Evolutionary conservation across 1,140 invertebrate genomes (phyloP), one percentile per base, ranked within the genome.

Genomic region (Rhopalosiphum padi): DNA sequence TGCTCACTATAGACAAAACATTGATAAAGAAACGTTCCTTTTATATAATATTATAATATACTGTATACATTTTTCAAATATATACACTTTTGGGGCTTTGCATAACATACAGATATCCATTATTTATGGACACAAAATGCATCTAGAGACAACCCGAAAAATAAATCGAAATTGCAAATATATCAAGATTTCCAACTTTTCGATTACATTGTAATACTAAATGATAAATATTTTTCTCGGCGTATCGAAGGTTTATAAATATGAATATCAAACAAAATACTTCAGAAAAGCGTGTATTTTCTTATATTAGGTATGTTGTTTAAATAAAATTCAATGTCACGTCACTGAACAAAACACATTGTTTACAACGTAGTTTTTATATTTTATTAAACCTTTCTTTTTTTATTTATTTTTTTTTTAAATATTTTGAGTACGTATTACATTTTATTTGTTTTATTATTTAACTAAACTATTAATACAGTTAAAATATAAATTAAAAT

Each of bases 161-260:
- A 77, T 77, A 77, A 77, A n/a, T 77, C n/a, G 60, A 77, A 77
- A 77, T 77, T 18, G 60, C 30, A 77, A 77, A 77, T 15, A 77
- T n/a, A 77, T 77, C 30, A n/a, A 77, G n/a, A 77, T 77, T 77
- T 77, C 15, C n/a, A 77, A 77, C n/a, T 77, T 77, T 77, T n/a
- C 60, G 23, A 77, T 77, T 77, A n/a, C 60, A 77, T 77, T 77
- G 30, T n/a, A n/a, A 30, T n/a, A 77, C 30, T n/a, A 77, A 77
- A n/a, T n/a, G 60, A 68, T n/a, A 68, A n/a, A 68, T 68, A 68
- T n/a, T n/a, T 68, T 11, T 6, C 4, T 4, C 4, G 4, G 9
- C 5, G 15, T n/a, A n/a, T 18, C 30, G 15, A n/a, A 68, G 15
- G 6, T 18, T n/a, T 68, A 68, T n/a, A n/a, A n/a, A n/a, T n/a